A percentile compares a stretch with the other conserved stretches of the same genome.
Evolutionary conservation across 2,113 vertebrate species (phyloP).

Genomic region (Leptobrachium ailaonicum): DNA sequence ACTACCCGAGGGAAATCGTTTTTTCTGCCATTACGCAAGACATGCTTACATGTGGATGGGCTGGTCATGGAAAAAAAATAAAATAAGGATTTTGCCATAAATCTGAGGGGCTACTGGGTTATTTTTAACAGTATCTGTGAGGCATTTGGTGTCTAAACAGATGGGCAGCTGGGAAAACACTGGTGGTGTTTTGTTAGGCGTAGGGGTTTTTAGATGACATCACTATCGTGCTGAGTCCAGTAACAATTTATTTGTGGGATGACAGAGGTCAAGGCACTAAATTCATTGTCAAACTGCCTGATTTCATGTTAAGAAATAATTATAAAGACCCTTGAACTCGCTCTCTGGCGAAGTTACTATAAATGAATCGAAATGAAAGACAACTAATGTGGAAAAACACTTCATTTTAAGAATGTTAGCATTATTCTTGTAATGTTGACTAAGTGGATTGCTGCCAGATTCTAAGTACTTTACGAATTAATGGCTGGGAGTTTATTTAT

Average conservation of each 20-base stretch:
- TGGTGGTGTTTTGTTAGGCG: constrained; percentile 6
- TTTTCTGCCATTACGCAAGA: no score
- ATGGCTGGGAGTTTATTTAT: not conserved
- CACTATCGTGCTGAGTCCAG: not conserved
- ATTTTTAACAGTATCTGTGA: constrained; percentile 28
- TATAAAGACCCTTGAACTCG: not conserved
- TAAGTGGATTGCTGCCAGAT: not conserved
- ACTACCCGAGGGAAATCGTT: no score
- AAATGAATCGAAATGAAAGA: not conserved
- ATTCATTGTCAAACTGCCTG: not conserved
- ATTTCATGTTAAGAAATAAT: not conserved
- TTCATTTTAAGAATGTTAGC: constrained; percentile 1
- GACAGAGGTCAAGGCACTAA: not conserved
- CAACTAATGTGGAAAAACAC: constrained; percentile 1
- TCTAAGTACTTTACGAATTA: not conserved
- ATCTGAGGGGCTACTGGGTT: not conserved
- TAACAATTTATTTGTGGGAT: constrained; percentile 2
- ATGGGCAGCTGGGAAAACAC: constrained; percentile 34
- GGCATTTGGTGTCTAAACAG: constrained; percentile 6
- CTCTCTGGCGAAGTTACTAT: not conserved
- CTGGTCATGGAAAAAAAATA: not conserved
- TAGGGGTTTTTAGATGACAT: constrained; percentile 26
- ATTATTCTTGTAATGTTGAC: not conserved
- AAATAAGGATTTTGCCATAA: not conserved
- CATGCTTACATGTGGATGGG: not conserved